phyloP scores from a whole-genome alignment of 53 echinoderm and acorn worm species.

The Apostichopus leukothele region DNA sequence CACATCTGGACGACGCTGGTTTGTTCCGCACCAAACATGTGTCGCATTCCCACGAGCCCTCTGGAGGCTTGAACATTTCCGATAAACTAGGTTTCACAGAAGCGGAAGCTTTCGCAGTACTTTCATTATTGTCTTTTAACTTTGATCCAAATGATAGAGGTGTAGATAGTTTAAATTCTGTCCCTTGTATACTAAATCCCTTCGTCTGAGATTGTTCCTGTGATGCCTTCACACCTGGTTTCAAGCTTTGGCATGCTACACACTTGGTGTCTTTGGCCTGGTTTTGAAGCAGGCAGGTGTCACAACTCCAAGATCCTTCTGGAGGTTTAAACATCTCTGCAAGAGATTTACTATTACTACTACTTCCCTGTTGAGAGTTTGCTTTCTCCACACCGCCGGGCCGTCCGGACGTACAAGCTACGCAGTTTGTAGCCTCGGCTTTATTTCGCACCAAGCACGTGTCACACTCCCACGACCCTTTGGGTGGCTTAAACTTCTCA shows the following conservation, averaged over 20 bases:
- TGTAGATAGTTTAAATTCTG: neutral
- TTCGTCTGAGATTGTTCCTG: neutral
- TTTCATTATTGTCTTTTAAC: neutral
- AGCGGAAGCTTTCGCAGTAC: neutral
- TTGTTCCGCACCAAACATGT: conserved; percentile 83
- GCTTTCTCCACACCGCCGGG: conserved; percentile 53
- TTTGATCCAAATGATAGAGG: conserved; percentile 22
- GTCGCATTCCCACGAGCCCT: conserved; percentile 77
- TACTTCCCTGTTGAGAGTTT: neutral
- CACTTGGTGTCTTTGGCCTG: conserved; percentile 58
- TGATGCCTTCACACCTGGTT: conserved; percentile 50
- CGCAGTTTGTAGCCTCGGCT: conserved; percentile 60
- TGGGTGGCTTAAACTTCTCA: conserved; percentile 27
- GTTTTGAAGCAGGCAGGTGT: conserved; percentile 68
- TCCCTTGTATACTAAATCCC: conserved; percentile 12
- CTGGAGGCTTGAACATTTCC: conserved; percentile 62
- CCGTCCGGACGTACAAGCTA: conserved; percentile 72
- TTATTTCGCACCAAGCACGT: conserved; percentile 77
- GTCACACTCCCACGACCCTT: conserved; percentile 74
- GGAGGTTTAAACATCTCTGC: conserved; percentile 64
- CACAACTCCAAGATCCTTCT: conserved; percentile 71
- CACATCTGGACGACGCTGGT: conserved; percentile 64
- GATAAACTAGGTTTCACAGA: conserved; percentile 50
- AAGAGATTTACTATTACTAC: neutral
- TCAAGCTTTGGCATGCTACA: conserved; percentile 60